Percentiles rank a stretch among this genome's conserved stretches.
These are phyloP conservation scores for Formica selysi DNA, from an alignment of 1,140 invertebrate species.

Conservation along the genomic window DNA sequence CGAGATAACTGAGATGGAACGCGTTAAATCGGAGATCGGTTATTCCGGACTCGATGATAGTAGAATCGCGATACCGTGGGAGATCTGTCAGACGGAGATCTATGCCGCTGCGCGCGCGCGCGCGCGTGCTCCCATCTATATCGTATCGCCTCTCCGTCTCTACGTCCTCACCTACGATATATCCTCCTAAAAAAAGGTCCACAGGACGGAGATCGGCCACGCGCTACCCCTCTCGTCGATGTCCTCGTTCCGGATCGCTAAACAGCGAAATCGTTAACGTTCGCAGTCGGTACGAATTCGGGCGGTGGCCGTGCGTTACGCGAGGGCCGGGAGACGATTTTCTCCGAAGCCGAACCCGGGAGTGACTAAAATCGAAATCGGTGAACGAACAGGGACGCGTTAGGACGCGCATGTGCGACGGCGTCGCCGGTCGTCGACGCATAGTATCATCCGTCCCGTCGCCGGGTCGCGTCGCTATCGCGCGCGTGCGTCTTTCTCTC, in stretches of 20 bases:
- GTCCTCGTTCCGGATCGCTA: not conserved
- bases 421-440: conserved; percentile 80
- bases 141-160: conserved; percentile 18
- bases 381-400: conserved; percentile 82
- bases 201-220: conserved; percentile 36
- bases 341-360: conserved; percentile 84
- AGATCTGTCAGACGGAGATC: not conserved
- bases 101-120: not conserved
- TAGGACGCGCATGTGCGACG: conserved; percentile 83
- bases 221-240: conserved; percentile 11
- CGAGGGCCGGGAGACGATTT: conserved; percentile 80
- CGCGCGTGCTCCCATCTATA: conserved; percentile 27
- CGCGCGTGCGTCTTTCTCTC: conserved; percentile 61
- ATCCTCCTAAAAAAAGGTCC: conserved; percentile 11
- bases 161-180: not conserved
- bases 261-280: conserved; percentile 37
- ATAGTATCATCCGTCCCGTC: conserved; percentile 68
- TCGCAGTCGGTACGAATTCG: conserved; percentile 14
- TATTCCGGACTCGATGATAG: not conserved
- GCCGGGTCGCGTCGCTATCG: conserved; percentile 66
- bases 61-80: not conserved
- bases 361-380: conserved; percentile 87
- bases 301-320: conserved; percentile 43
- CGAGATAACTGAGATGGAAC: not conserved
- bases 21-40: conserved; percentile 7